Conservation (phyloP, 2,888 invertebrate genomes). For the Himalopsyche japonica region DNA sequence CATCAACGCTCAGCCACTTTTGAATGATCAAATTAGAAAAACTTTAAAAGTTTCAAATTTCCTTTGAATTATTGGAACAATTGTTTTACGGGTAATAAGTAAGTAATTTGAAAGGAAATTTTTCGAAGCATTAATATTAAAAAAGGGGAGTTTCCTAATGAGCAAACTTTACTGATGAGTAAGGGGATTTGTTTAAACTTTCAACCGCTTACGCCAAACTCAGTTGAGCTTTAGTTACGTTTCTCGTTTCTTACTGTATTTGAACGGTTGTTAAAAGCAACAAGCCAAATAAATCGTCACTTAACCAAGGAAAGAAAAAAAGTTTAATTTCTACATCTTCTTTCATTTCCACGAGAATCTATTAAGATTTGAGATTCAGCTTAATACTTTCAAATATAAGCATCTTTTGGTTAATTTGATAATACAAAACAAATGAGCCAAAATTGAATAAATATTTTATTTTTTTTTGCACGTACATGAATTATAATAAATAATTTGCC, state of each 20-base stretch:
- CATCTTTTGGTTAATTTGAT: too few relatives aligned
- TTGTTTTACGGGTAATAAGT: neutral
- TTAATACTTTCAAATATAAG: too few relatives aligned
- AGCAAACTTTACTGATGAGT: conserved; percentile 28
- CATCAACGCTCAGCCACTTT: neutral
- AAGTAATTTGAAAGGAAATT: neutral
- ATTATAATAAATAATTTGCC: too few relatives aligned
- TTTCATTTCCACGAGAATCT: too few relatives aligned
- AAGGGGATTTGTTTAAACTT: conserved; percentile 27
- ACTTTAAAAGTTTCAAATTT: neutral
- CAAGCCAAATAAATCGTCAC: neutral
- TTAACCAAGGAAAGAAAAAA: too few relatives aligned
- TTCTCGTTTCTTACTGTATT: neutral
- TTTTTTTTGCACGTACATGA: too few relatives aligned
- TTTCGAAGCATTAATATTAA: neutral
- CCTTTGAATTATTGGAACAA: neutral
- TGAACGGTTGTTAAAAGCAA: neutral
- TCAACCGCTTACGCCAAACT: neutral
- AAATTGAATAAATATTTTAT: too few relatives aligned
- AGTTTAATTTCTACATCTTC: too few relatives aligned
- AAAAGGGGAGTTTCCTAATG: conserved; percentile 26
- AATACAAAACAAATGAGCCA: too few relatives aligned
- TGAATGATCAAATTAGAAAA: neutral
- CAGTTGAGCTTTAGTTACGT: neutral
- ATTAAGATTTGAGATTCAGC: too few relatives aligned